Conservation (phyloP, 2,888 invertebrate genomes). For the Ditylenchus weischeri region DNA sequence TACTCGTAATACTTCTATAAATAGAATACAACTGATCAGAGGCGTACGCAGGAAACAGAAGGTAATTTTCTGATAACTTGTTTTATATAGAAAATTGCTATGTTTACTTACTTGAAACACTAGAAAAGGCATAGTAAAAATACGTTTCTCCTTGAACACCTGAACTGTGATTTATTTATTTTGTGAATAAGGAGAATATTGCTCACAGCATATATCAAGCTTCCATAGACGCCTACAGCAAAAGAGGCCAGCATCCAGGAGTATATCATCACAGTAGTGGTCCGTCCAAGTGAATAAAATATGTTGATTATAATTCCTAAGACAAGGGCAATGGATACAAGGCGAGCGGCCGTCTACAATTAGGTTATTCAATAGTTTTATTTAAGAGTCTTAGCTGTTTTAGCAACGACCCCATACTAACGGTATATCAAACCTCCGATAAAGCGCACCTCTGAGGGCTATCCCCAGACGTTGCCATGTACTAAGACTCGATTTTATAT, state of each 20-base stretch:
- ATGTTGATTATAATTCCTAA: constrained; percentile 33
- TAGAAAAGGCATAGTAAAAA: constrained; percentile 53
- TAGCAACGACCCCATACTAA: too few relatives aligned
- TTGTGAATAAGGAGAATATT: too few relatives aligned
- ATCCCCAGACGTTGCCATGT: too few relatives aligned
- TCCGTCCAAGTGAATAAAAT: constrained; percentile 36
- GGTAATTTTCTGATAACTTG: too few relatives aligned
- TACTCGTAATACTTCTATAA: too few relatives aligned
- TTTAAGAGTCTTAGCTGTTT: not conserved
- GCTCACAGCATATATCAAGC: constrained; percentile 43
- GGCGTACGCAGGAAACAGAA: too few relatives aligned
- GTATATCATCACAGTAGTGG: constrained; percentile 40
- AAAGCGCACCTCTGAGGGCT: too few relatives aligned
- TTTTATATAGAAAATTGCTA: not conserved
- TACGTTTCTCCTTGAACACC: constrained; percentile 51
- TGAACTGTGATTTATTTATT: not conserved
- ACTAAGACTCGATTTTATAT: too few relatives aligned
- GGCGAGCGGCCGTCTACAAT: constrained; percentile 29
- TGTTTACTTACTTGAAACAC: constrained; percentile 48
- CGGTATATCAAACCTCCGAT: too few relatives aligned
- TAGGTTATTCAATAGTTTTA: not conserved
- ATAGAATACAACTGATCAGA: too few relatives aligned
- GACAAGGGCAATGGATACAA: constrained; percentile 26
- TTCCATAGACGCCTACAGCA: constrained; percentile 53
- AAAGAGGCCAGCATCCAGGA: constrained; percentile 49